phyloP scores from a whole-genome alignment of 2,888 invertebrate species.

The Lithophane leautieri region DNA sequence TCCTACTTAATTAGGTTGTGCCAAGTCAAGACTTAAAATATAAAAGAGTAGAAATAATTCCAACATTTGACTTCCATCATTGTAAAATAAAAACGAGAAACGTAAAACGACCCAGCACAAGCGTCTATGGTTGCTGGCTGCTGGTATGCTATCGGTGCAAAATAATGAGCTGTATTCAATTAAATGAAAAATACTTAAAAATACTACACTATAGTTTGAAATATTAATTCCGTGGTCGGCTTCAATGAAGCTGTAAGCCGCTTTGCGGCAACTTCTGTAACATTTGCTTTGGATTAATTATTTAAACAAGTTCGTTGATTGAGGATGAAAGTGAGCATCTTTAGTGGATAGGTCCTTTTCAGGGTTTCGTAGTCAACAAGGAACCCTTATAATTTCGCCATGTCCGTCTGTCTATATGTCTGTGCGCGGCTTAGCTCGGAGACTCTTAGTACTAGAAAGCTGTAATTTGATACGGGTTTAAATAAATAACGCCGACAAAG shows the following conservation, averaged over 20 bases:
- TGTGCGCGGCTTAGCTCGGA: too few relatives aligned
- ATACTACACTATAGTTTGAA: too few relatives aligned
- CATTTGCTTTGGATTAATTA: not conserved
- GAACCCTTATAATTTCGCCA: too few relatives aligned
- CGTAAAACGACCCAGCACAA: too few relatives aligned
- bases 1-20: not conserved
- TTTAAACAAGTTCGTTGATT: not conserved
- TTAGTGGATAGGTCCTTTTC: not conserved
- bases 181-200: too few relatives aligned
- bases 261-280: slow-evolving; percentile 9
- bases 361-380: too few relatives aligned
- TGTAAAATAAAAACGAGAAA: not conserved
- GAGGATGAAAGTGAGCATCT: not conserved
- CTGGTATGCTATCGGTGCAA: not conserved
- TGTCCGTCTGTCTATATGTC: too few relatives aligned
- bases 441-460: too few relatives aligned
- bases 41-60: not conserved
- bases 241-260: slow-evolving; percentile 1
- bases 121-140: too few relatives aligned
- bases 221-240: not conserved
- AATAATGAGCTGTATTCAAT: slow-evolving; percentile 3
- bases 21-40: not conserved
- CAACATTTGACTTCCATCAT: not conserved
- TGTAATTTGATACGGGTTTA: too few relatives aligned
- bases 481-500: too few relatives aligned